Base-by-base conservation (phyloP, 2,113 vertebrate genomes). In the Bubo scandiacus region DNA sequence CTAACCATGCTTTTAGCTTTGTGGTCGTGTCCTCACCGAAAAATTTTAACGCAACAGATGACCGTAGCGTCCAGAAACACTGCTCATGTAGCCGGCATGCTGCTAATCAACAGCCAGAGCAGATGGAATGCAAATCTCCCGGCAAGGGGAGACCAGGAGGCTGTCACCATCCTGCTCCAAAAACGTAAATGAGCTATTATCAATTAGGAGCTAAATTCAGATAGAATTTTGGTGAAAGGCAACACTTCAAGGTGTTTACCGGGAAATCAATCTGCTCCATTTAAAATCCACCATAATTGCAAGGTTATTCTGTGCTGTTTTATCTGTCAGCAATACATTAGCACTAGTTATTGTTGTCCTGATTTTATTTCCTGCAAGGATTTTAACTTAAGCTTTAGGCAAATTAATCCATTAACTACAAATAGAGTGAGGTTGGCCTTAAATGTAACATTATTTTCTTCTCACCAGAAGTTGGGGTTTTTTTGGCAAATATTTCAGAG, bases 111-210 rank as follows among this genome's bases (percentile, higher is more conserved):
- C 72, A 75, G 94, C 58, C 71, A 21, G 62, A 97, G 91, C 94
- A 96, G 95, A 96, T 95, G 96, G 96, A 92, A 95, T 27, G 58
- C 73, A 92, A 94, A 95, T 89, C 91, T 95, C 95, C 63, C 91
- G 38, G 92, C 4, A 0, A 88, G 70, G 62, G 45, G 83, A 68
- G 58, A 94, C 63, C 65, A 30, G 78, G 88, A 84, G 94, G 73
- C 94, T 97, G 89, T 81, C 95, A 95, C 86, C 89, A 87, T 88
- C 81, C 92, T 65, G 66, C 84, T 95, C 91, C 1, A 19, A 72
- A 90, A 81, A 75, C 9, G 5, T 72, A 94, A 94, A 94, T 63
- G 92, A 96, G 90, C 89, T 95, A 95, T 94, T 94, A 96, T 75
- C 92, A 89, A 89, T 92, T 85, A 94, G 93, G 86, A 94, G 94